Base-by-base conservation (phyloP, 37 sponge, comb jelly and placozoan species). In the Hormiphora californensis region DNA sequence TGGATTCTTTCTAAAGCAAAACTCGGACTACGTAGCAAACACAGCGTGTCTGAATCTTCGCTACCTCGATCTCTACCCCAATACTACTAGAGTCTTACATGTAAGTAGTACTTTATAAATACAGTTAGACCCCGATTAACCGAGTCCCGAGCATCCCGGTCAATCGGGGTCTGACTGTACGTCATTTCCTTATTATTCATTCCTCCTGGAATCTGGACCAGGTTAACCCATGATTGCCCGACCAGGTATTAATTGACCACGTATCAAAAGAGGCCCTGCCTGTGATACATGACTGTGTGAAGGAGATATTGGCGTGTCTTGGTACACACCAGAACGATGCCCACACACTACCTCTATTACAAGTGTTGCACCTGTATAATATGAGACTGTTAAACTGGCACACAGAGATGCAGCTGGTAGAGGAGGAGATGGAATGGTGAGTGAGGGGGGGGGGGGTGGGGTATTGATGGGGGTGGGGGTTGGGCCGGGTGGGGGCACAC, bases 1-100 rank as follows among this genome's bases (percentile, higher is more conserved):
- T 25, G 81, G 35, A 8, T 73, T 73, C 81, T 73, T 73, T 46
- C 38, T 73, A 11, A 73, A 73, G 25, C 81, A 73, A 33, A 73
- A 73, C 46, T n/a, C 81, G 11, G 81, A 73, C 44, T 73, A 73
- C 46, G 35, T 73, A 4, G 38, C 43, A 3, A 73, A 73, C 46
- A 73, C 81, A 36, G 81, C 81, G 46, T 73, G 81, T 17, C 21
- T 73, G 1, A 73, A 73, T 28, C 35, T 73, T n/a, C 35, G 81
- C 5, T 73, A 73, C 22, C 81, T 73, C 0, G 81, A 73, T 33
- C 81, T 73, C 3, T 73, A 73, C 44, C 81, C 81, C 0, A 43
- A 1, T 19, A 73, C 81, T 19, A 73, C 81, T 4, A 39, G 81
- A 40, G 81, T 73, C 3, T 28, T 73, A 39, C 36, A 73, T 43